A percentile compares a stretch with the other conserved stretches of the same genome.
Conservation (phyloP, 2,797 vertebrate genomes). For the Scomberomorus guttatus region DNA sequence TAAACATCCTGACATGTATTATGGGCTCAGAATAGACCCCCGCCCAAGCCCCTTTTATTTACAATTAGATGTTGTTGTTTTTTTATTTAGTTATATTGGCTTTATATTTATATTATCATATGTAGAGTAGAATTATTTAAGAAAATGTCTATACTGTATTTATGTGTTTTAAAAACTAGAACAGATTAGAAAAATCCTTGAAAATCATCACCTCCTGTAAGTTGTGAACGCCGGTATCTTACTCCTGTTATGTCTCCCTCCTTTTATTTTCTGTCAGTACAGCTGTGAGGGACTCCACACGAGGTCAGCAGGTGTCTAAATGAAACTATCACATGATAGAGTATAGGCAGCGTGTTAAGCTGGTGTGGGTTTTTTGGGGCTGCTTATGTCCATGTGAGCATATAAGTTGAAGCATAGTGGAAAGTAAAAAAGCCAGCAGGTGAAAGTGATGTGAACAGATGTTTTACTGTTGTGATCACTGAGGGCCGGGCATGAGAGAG, state of each 20-base stretch:
- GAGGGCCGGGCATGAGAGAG: slow-evolving; percentile 27
- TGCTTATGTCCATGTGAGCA: background rate
- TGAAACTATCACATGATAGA: slow-evolving; percentile 17
- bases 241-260: slow-evolving; percentile 7
- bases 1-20: background rate
- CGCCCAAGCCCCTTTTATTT: too few relatives aligned
- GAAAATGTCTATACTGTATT: background rate
- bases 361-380: slow-evolving; percentile 30
- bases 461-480: slow-evolving; percentile 34
- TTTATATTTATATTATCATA: background rate
- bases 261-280: background rate
- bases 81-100: background rate
- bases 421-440: slow-evolving; percentile 18
- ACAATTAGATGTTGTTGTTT: too few relatives aligned
- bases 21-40: too few relatives aligned
- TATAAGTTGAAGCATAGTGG: slow-evolving; percentile 16
- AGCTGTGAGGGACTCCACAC: background rate
- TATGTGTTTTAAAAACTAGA: background rate
- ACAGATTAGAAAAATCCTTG: background rate
- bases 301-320: slow-evolving; percentile 34
- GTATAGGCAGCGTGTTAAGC: background rate
- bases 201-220: background rate
- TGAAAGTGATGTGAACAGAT: slow-evolving; percentile 35
- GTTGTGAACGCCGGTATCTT: slow-evolving; percentile 4
- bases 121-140: background rate